phyloP scores from a whole-genome alignment of 2,113 vertebrate species.

The Tachysurus fulvidraco region DNA sequence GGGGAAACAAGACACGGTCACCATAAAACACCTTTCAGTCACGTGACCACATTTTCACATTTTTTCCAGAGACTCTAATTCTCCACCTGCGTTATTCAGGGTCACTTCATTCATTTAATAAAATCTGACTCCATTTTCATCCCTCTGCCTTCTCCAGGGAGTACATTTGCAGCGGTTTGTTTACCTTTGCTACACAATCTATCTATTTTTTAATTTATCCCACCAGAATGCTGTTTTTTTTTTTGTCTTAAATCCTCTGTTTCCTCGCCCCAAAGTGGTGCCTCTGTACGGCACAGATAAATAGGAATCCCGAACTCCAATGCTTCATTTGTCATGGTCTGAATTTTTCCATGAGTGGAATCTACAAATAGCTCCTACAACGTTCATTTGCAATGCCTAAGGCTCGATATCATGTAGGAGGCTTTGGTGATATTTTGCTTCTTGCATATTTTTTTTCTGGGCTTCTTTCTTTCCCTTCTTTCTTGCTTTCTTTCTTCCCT shows the following conservation, averaged over 20 bases:
- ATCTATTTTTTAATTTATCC: conserved; percentile 75
- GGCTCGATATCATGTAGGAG: conserved; percentile 80
- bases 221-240: conserved; percentile 65
- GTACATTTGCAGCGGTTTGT: conserved; percentile 65
- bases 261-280: conserved; percentile 75
- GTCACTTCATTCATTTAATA: conserved; percentile 5
- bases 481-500: conserved; percentile 43
- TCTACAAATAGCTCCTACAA: conserved; percentile 79
- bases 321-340: conserved; percentile 82
- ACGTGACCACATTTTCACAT: background rate
- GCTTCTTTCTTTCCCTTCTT: conserved; percentile 61
- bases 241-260: conserved; percentile 76
- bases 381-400: conserved; percentile 76
- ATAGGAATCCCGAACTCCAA: conserved; percentile 81
- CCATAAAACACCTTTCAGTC: background rate
- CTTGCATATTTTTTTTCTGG: conserved; percentile 78
- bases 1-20: background rate
- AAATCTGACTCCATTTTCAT: background rate
- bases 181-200: conserved; percentile 60
- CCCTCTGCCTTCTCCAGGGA: conserved; percentile 60
- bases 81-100: conserved; percentile 31
- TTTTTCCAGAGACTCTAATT: background rate
- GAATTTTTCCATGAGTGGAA: conserved; percentile 78
- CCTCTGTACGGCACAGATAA: conserved; percentile 77
- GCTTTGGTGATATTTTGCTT: conserved; percentile 80